Percentiles rank a stretch among this genome's conserved stretches.
Evolutionary conservation across 2,888 invertebrate genomes (phyloP).

Genomic region (Osmoderma eremita): DNA sequence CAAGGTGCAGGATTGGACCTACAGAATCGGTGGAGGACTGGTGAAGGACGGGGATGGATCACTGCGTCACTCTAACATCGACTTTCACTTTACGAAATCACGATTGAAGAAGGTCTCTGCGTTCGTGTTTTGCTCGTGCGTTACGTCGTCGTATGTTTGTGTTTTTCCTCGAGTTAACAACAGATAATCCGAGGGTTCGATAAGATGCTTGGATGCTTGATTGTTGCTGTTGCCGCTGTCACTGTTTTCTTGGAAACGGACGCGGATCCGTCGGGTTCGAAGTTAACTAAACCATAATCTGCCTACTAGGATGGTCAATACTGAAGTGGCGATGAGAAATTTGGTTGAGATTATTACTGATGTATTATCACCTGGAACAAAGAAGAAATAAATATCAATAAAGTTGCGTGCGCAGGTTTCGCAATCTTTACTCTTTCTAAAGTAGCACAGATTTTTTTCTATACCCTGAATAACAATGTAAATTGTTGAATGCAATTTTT

Average conservation of each 20-base stretch:
- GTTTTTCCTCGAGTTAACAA: background rate
- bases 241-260: background rate
- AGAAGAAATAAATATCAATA: background rate
- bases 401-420: no score
- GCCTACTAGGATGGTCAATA: conserved; percentile 36
- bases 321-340: conserved; percentile 38
- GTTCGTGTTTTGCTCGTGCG: background rate
- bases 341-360: conserved; percentile 18
- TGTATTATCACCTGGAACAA: conserved; percentile 35
- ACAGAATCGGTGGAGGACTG: background rate
- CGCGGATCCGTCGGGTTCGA: background rate
- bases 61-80: conserved; percentile 28
- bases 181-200: no score
- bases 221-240: background rate
- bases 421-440: no score
- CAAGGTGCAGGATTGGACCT: background rate
- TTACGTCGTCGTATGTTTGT: background rate
- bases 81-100: conserved; percentile 34
- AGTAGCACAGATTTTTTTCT: no score
- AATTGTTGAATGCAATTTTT: no score
- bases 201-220: background rate
- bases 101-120: conserved; percentile 26
- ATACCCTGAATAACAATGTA: no score
- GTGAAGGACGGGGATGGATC: conserved; percentile 11
- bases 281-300: conserved; percentile 41